Base-by-base conservation (phyloP, 2,888 invertebrate species). In the Barypeithes pellucidus region DNA sequence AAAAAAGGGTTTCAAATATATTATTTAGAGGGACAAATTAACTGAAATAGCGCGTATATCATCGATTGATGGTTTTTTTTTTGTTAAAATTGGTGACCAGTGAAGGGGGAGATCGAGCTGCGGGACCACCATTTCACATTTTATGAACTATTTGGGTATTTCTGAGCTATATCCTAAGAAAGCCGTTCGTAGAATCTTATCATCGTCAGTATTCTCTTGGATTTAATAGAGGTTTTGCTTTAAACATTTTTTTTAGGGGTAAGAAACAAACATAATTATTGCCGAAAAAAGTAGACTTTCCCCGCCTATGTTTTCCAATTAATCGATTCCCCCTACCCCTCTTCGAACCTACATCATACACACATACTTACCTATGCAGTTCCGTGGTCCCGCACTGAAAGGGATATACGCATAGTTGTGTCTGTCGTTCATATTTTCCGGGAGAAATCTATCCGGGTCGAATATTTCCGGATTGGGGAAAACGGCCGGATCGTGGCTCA, bases 391-490 rank as follows among this genome's bases (percentile, higher is more conserved):
- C 3, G 87, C 87, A 71, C 87, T 87, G 76, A 87, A 87, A 2
- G 87, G 87, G 9, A 87, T 81, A 74, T 84, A 87, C 3, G 86
- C 81, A 73, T 82, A 87, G 22, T 85, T 85, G 77, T 88, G 87
- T 75, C 89, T 82, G 18, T 45, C 41, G 16, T 71, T 33, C 47
- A 77, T 72, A 20, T 86, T 86, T 77, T 86, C 85, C 0, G 85
- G 84, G 29, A 85, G 78, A 79, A 87, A 87, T 73, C 87, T 79
- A 39, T 87, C 87, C 1, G 87, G 87, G 77, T 87, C 85, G 73
- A 87, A 87, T 73, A 80, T 83, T 39, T 84, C 79, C n/a, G 89
- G 88, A 54, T 89, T 80, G 4, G 87, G 86, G 79, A 87, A 90
- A 36, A 86, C 79, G 1, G 83, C 81, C 1, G 87, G 85, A 79